Base-by-base conservation (phyloP, 1,140 invertebrate species). In the Heliconius melpomene region DNA sequence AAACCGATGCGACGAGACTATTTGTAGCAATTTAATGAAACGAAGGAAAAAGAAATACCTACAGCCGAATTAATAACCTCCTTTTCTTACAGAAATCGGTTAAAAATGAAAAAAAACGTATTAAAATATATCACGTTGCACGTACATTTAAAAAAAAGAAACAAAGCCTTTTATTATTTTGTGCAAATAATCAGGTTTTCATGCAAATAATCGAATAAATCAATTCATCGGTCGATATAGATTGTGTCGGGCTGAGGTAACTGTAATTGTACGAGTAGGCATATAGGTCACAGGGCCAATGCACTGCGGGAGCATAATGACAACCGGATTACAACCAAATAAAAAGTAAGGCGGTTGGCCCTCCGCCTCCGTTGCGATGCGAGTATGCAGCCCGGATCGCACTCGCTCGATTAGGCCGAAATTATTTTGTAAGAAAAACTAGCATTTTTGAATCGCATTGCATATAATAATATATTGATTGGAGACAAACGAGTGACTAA, bases 201-300 rank as follows among this genome's bases (percentile, higher is more conserved):
- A 5, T 32, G 32, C 32, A 32, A 32, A 32, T 32, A 72, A 72
- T 32, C 29, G 26, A n/a, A 26, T 66, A 66, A 26, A 72, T 72
- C 71, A 38, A 72, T 72, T 18, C 36, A 40, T 72, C 71, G 18
- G 20, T 72, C 71, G n/a, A 72, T 57, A 32, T 20, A 72, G 71
- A 72, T 72, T 18, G 18, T 38, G 38, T 72, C 32, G 2, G 29
- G 71, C 20, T 38, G 36, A 32, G 8, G 8, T 38, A 72, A 74
- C 36, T 26, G 57, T 46, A 23, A 57, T 74, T 40, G 75, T 20
- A 36, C 32, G 32, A 36, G 6, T 29, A 29, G 29, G 29, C 71
- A 87, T 85, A 79, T 88, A 83, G 86, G 87, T 87, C 84, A 86
- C 66, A 85, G 81, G 83, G 87, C 87, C 88, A 89, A 86, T 84